A percentile compares a stretch with the other conserved stretches of the same genome.
phyloP scores from a whole-genome alignment of 2,797 vertebrate genomes.

The Acestrorhynchus altus region DNA sequence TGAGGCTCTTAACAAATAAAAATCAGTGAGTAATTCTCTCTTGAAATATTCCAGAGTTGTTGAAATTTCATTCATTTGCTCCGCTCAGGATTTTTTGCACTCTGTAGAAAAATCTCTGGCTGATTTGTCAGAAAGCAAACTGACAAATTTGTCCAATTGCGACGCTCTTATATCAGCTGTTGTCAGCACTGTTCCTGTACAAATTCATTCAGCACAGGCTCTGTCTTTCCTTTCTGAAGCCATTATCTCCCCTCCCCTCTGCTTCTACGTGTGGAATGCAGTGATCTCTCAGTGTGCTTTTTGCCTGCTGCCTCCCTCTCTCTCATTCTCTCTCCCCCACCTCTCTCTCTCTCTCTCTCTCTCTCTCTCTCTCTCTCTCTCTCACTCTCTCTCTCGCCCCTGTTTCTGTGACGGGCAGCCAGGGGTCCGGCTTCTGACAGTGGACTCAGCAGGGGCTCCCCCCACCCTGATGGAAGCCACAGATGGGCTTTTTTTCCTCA shows the following conservation, averaged over 20 bases:
- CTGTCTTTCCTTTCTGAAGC: slow-evolving; percentile 18
- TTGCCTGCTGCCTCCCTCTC: neutral
- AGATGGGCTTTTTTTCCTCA: slow-evolving; percentile 78
- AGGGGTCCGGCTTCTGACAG: slow-evolving; percentile 43
- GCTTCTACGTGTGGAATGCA: neutral
- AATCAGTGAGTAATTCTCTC: neutral
- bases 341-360: slow-evolving; percentile 11
- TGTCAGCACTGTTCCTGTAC: slow-evolving; percentile 29
- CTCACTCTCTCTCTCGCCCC: slow-evolving; percentile 13
- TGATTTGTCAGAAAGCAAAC: slow-evolving; percentile 18
- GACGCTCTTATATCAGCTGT: slow-evolving; percentile 20
- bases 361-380: neutral
- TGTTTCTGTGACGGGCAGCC: slow-evolving; percentile 43
- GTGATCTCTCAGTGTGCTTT: neutral
- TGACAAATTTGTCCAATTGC: slow-evolving; percentile 28
- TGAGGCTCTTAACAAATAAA: neutral
- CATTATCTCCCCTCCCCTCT: slow-evolving; percentile 24
- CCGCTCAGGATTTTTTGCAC: neutral
- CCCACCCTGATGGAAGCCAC: slow-evolving; percentile 80
- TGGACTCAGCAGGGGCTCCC: slow-evolving; percentile 44
- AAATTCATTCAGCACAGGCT: slow-evolving; percentile 17
- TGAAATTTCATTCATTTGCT: neutral
- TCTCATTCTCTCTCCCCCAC: slow-evolving; percentile 3
- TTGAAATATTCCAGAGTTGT: neutral
- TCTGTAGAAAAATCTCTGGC: slow-evolving; percentile 1